A percentile compares a stretch with the other conserved stretches of the same genome.
These are phyloP conservation scores for Yasuhikotakia modesta DNA, from an alignment of 2,797 vertebrate genomes.

Conservation along the genomic window DNA sequence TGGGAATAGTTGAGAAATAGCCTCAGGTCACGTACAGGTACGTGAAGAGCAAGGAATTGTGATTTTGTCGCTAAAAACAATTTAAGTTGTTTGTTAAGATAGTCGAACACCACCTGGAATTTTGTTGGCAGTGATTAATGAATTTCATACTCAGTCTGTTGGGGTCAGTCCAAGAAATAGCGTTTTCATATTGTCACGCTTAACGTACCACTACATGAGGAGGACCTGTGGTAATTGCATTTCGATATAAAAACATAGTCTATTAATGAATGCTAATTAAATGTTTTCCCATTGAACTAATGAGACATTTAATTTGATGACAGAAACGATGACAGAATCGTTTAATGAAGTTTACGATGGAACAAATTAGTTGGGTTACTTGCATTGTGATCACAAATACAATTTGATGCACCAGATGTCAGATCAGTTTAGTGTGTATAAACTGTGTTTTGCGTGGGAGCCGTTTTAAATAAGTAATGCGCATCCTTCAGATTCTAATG, in stretches of 20 bases:
- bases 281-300: conserved; percentile 43
- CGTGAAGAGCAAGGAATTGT: conserved; percentile 10
- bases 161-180: conserved; percentile 38
- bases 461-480: background rate
- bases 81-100: conserved; percentile 31
- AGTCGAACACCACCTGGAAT: conserved; percentile 15
- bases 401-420: conserved; percentile 28
- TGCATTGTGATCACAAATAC: conserved; percentile 17
- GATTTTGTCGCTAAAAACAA: conserved; percentile 16
- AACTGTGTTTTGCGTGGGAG: background rate
- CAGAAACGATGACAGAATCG: conserved; percentile 35
- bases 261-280: conserved; percentile 54
- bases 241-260: conserved; percentile 44
- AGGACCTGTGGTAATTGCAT: conserved; percentile 52
- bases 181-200: conserved; percentile 38
- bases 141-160: conserved; percentile 35
- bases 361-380: conserved; percentile 47
- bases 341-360: conserved; percentile 39
- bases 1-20: background rate
- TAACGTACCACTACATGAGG: conserved; percentile 36
- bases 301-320: conserved; percentile 49
- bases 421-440: background rate
- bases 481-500: no score
- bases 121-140: conserved; percentile 41
- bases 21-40: background rate